Conservation (phyloP, 2,797 vertebrate genomes). For the Thaleichthys pacificus region DNA sequence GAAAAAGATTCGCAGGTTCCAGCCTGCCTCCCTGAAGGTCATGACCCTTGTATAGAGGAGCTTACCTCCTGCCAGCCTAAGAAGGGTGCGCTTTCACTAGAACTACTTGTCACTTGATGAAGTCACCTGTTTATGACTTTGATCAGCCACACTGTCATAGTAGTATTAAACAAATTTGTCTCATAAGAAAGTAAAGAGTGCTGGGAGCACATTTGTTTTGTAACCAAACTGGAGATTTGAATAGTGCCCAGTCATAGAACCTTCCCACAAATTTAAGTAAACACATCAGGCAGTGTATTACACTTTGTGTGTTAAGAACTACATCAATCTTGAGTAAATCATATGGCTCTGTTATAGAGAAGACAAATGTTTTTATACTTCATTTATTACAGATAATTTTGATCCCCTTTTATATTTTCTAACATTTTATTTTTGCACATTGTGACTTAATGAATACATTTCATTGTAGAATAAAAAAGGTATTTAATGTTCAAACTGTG, state of each 20-base stretch:
- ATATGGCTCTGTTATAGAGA: slow-evolving; percentile 40
- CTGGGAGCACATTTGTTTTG: no score
- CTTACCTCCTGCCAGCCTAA: slow-evolving; percentile 12
- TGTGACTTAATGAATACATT: slow-evolving; percentile 39
- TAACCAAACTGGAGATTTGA: background rate
- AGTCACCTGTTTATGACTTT: background rate
- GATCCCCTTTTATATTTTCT: slow-evolving; percentile 20
- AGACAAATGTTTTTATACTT: slow-evolving; percentile 35
- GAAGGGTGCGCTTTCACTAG: background rate
- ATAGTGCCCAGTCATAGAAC: background rate
- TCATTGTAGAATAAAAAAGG: slow-evolving; percentile 62
- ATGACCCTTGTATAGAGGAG: slow-evolving; percentile 89
- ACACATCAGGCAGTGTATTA: slow-evolving; percentile 10
- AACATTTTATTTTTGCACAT: slow-evolving; percentile 30
- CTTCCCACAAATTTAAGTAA: background rate
- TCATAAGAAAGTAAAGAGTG: no score
- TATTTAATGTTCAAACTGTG: slow-evolving; percentile 55
- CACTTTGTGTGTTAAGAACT: slow-evolving; percentile 10
- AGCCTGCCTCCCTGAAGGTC: slow-evolving; percentile 89
- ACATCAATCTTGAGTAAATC: no score
- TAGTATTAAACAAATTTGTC: background rate
- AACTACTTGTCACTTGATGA: background rate
- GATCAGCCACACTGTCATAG: background rate
- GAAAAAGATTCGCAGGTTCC: slow-evolving; percentile 93
- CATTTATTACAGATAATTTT: slow-evolving; percentile 25